These are phyloP conservation scores for Brachionus paranguensis DNA, from an alignment of 1,140 invertebrate species.

Conservation along the genomic window DNA sequence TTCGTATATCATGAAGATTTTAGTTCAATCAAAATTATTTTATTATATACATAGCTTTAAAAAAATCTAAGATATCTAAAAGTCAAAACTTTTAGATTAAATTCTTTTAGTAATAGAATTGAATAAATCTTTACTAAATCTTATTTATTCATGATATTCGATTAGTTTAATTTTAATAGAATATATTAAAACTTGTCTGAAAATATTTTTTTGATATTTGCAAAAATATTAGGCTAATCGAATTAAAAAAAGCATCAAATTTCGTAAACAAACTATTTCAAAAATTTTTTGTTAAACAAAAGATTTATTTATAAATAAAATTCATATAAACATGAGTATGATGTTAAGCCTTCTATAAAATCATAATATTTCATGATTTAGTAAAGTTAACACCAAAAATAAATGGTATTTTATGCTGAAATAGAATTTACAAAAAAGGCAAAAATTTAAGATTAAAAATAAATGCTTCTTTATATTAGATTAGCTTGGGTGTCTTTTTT, in stretches of 20 bases:
- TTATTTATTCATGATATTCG: background rate
- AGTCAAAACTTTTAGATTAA: too few species aligned
- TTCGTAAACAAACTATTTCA: background rate
- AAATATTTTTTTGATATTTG: background rate
- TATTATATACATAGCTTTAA: too few species aligned
- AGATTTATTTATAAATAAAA: background rate
- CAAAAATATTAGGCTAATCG: background rate
- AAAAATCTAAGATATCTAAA: too few species aligned
- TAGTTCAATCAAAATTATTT: too few species aligned
- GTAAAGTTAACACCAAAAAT: background rate
- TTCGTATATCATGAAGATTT: too few species aligned
- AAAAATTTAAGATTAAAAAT: background rate
- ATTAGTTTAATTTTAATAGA: background rate
- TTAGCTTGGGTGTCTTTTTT: background rate
- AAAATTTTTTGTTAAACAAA: background rate
- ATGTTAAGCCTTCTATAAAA: background rate
- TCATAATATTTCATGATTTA: background rate
- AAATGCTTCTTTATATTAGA: background rate
- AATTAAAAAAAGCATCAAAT: background rate
- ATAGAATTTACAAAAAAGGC: slow-evolving; percentile 11
- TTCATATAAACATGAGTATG: background rate
- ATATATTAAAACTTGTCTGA: background rate
- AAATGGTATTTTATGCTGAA: background rate
- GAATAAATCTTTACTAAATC: too few species aligned
- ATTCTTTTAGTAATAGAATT: too few species aligned